phyloP scores from a whole-genome alignment of 1,140 invertebrate genomes.

The Bactericera cockerelli region DNA sequence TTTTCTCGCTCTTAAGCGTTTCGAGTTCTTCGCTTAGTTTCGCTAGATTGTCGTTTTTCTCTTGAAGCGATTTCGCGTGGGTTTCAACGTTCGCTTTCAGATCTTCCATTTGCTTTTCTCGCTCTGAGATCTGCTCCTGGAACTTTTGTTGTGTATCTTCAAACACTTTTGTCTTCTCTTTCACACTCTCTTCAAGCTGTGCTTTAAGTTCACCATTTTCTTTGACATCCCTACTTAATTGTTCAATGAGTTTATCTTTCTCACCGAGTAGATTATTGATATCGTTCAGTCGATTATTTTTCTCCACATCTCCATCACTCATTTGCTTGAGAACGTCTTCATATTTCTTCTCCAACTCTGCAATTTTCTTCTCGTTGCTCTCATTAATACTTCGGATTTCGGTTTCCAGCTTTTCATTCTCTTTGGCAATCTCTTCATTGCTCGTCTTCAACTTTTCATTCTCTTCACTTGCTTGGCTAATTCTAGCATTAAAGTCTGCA shows the following conservation, averaged over 20 bases:
- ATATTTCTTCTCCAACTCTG: neutral
- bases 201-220: neutral
- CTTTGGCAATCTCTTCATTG: neutral
- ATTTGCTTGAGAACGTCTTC: neutral
- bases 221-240: neutral
- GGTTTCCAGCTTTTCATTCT: neutral
- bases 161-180: neutral
- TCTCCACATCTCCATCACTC: neutral
- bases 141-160: neutral
- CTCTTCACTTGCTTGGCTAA: neutral
- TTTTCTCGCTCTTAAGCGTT: neutral
- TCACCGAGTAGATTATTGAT: neutral
- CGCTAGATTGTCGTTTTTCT: neutral
- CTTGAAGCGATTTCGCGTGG: neutral
- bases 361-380: neutral
- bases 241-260: neutral
- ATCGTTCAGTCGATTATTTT: neutral
- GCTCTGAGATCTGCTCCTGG: neutral
- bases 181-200: neutral
- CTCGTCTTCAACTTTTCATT: neutral
- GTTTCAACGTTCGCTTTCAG: neutral
- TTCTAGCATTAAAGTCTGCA: neutral
- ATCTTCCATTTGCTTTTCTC: neutral
- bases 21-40: neutral
- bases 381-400: neutral